phyloP scores from a whole-genome alignment of 1,140 invertebrate genomes.

The Micrasema minimum region DNA sequence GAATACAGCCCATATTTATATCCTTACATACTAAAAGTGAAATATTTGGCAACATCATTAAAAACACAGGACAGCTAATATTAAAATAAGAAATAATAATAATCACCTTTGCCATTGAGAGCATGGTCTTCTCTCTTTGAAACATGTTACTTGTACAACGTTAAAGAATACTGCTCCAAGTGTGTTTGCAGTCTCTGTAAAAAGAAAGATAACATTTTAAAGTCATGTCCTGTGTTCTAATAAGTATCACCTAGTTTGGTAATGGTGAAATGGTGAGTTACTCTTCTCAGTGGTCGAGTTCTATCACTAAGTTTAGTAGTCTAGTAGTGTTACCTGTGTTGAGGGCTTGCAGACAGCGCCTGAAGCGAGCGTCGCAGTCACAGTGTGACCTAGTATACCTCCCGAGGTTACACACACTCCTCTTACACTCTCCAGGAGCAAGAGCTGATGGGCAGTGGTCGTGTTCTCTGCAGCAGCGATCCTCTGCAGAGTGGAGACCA shows the following conservation, averaged over 20 bases:
- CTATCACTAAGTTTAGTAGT: no score
- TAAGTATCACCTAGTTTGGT: no score
- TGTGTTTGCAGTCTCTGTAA: conserved; percentile 72
- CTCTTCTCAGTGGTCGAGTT: no score
- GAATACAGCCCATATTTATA: no score
- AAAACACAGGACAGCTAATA: no score
- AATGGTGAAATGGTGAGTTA: no score
- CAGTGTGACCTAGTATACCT: conserved; percentile 78
- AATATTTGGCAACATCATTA: no score
- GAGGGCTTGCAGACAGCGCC: conserved; percentile 73
- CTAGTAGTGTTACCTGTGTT: conserved; percentile 69
- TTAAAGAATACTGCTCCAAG: conserved; percentile 78
- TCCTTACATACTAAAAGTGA: no score
- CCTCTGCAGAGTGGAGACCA: conserved; percentile 72
- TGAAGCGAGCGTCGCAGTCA: conserved; percentile 76
- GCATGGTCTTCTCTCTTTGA: conserved; percentile 73
- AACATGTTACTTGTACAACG: conserved; percentile 74
- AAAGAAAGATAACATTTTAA: no score
- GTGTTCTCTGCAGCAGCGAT: conserved; percentile 81
- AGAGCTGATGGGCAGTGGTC: conserved; percentile 77
- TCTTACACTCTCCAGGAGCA: conserved; percentile 69
- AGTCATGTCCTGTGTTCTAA: no score
- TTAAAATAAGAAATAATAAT: no score
- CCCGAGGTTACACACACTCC: conserved; percentile 76
- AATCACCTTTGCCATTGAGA: conserved; percentile 72